These are phyloP conservation scores for Amblyjoppa fuscipennis DNA, from an alignment of 2,888 invertebrate genomes.

Conservation along the genomic window DNA sequence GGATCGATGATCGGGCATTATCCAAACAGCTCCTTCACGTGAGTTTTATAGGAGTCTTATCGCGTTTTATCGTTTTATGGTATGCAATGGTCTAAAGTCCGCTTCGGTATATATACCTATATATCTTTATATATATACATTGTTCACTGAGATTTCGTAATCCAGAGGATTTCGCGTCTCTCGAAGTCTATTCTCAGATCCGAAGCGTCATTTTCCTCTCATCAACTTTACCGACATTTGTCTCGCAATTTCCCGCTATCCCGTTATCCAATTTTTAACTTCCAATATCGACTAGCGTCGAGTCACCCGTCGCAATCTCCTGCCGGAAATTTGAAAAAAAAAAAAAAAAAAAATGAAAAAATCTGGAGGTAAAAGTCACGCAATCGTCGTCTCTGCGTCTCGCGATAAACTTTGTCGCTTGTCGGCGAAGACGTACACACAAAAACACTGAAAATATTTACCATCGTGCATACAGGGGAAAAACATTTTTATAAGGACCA, in stretches of 20 bases:
- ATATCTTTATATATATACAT: no score
- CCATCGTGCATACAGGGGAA: neutral
- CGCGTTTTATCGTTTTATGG: slow-evolving; percentile 25
- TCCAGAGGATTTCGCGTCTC: neutral
- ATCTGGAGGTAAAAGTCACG: slow-evolving; percentile 31
- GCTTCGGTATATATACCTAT: neutral
- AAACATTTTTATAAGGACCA: neutral
- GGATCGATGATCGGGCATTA: slow-evolving; percentile 5
- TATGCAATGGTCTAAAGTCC: neutral
- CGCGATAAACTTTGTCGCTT: slow-evolving; percentile 33
- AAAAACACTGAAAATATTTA: neutral
- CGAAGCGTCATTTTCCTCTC: neutral
- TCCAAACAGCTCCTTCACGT: neutral
- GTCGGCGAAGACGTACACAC: neutral
- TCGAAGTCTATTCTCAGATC: neutral
- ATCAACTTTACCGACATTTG: neutral
- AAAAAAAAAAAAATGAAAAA: neutral
- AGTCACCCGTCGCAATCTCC: slow-evolving; percentile 1
- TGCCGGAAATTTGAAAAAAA: neutral
- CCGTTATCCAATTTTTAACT: slow-evolving; percentile 20
- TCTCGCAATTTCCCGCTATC: neutral
- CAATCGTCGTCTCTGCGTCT: slow-evolving; percentile 32
- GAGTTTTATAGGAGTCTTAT: slow-evolving; percentile 1
- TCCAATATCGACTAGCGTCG: slow-evolving; percentile 6
- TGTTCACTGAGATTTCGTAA: slow-evolving; percentile 2